phyloP scores from a whole-genome alignment of 1,140 invertebrate genomes.

The Coenobita brevimanus region DNA sequence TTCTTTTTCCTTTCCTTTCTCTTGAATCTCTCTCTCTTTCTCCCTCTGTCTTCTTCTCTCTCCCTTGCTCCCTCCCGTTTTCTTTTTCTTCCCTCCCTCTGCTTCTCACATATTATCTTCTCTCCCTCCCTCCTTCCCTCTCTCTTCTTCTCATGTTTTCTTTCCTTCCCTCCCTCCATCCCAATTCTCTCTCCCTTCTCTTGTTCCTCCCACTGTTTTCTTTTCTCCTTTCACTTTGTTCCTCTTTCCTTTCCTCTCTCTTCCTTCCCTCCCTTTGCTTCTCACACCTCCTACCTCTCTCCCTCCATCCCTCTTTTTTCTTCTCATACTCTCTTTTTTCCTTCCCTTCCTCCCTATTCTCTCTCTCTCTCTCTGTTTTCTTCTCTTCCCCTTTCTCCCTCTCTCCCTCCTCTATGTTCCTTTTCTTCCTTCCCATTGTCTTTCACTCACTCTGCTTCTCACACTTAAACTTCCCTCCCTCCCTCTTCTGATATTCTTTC shows the following conservation, averaged over 20 bases:
- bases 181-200: neutral
- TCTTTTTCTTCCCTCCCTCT: neutral
- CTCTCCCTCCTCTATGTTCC: neutral
- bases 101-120: neutral
- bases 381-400: neutral
- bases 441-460: neutral
- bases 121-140: neutral
- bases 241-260: neutral
- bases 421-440: neutral
- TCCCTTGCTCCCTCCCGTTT: neutral
- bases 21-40: neutral
- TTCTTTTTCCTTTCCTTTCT: neutral
- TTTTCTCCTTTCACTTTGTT: neutral
- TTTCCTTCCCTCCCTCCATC: neutral
- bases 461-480: neutral
- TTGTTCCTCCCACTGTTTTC: neutral
- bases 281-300: neutral
- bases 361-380: too few species aligned
- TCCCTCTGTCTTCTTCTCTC: neutral
- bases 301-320: neutral
- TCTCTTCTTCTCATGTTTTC: neutral
- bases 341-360: neutral
- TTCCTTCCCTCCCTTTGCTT: neutral
- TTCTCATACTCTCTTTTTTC: neutral
- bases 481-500: too few species aligned